Conservation (phyloP, 2,888 invertebrate genomes). For the Limenitis arthemis region DNA sequence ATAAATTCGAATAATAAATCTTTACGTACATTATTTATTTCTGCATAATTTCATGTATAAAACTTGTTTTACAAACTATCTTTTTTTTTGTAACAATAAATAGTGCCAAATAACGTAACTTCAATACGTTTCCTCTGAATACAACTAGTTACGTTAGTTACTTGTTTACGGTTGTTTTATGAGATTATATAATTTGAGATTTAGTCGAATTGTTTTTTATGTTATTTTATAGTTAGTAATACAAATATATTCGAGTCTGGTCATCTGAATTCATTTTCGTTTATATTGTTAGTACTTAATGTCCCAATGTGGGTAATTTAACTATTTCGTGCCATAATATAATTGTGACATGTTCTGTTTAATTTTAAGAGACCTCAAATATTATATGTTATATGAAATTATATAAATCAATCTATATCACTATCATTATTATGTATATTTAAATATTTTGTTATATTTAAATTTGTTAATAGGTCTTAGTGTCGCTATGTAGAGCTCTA, state of each 20-base stretch:
- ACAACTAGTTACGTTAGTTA: background rate
- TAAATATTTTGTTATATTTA: no score
- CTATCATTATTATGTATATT: no score
- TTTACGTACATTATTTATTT: no score
- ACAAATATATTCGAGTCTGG: background rate
- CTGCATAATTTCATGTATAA: no score
- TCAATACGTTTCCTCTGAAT: background rate
- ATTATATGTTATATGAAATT: no score
- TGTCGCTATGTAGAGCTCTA: no score
- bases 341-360: background rate
- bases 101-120: conserved; percentile 2
- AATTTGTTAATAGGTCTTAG: no score
- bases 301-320: background rate
- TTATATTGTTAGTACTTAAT: conserved; percentile 6
- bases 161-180: background rate
- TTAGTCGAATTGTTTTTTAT: no score
- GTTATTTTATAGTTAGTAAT: background rate
- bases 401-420: no score
- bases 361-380: background rate
- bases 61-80: background rate
- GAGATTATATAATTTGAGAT: conserved; percentile 4
- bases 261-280: background rate
- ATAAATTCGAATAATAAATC: no score
- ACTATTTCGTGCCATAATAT: conserved; percentile 2
- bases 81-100: background rate